Base-by-base conservation (phyloP, 2,888 invertebrate species). In the Acanthosoma haemorrhoidale region DNA sequence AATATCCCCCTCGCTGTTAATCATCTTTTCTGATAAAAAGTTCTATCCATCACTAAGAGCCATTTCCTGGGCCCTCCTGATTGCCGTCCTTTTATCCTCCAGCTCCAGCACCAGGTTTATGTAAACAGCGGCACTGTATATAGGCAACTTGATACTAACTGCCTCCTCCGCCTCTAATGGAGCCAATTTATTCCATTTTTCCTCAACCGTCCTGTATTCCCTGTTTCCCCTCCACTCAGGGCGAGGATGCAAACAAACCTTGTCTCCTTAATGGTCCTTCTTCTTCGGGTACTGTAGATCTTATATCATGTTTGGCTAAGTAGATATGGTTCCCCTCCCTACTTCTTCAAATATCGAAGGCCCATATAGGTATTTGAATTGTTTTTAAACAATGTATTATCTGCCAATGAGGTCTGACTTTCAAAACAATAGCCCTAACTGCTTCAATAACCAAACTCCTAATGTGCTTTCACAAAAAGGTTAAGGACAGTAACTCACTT, bases 111-210 rank as follows among this genome's bases (percentile, higher is more conserved):
- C 51, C n/a, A 21, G 21, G 18, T 51, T 51, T 51, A 51, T 51
- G 51, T 51, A 51, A 51, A 51, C 51, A 51, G 5, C 51, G 25
- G 2, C 32, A 4, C 41, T 16, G n/a, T n/a, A 51, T 25, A n/a
- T n/a, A 51, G 51, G n/a, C n/a, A 51, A 51, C 51, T 25, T 51
- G 51, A 51, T 25, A 51, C 51, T 51, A 51, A 51, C 51, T 51
- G 51, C 51, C 51, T 51, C 51, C 51, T 51, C 51, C 29, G 21
- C 51, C 51, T 51, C 51, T 51, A 51, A 51, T 51, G 51, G 51
- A 51, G 25, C 29, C 51, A 21, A 51, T 51, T 51, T 51, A 51
- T 51, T 29, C 51, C 18, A 51, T 16, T 51, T 51, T 51, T 11
- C 43, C 25, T 18, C n/a, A 25, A 25, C 25, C n/a, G 25, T n/a